Conservation (phyloP, 2,113 vertebrate species). For the Scopus umbretta region DNA sequence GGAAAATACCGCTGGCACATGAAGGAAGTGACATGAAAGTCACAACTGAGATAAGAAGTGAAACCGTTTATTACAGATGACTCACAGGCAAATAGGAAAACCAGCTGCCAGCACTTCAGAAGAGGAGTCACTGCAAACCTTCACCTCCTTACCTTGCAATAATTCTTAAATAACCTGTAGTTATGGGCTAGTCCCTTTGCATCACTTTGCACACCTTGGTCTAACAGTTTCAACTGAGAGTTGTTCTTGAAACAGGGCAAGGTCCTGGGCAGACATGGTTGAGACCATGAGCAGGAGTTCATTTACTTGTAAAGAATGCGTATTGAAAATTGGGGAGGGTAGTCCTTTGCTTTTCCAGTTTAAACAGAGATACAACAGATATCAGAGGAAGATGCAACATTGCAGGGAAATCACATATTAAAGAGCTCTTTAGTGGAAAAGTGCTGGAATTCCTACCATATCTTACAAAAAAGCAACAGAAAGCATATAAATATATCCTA, state of each 20-base stretch:
- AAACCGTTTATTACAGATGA: neutral
- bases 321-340: neutral
- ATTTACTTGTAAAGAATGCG: neutral
- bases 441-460: neutral
- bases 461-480: neutral
- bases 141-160: neutral
- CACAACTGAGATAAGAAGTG: neutral
- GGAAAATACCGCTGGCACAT: neutral
- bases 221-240: neutral
- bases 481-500: neutral
- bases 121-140: neutral
- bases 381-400: neutral
- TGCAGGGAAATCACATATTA: neutral
- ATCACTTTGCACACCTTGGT: neutral
- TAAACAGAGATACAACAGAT: neutral
- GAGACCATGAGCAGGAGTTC: neutral
- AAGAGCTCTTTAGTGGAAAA: neutral
- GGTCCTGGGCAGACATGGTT: neutral
- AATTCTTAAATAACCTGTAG: neutral
- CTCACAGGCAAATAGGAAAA: neutral
- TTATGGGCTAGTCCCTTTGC: neutral
- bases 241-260: neutral
- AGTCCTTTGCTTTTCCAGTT: neutral
- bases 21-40: neutral
- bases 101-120: neutral